A percentile compares a stretch with the other conserved stretches of the same genome.
phyloP scores from a whole-genome alignment of 2,113 vertebrate species.

The Oryzias curvinotus region DNA sequence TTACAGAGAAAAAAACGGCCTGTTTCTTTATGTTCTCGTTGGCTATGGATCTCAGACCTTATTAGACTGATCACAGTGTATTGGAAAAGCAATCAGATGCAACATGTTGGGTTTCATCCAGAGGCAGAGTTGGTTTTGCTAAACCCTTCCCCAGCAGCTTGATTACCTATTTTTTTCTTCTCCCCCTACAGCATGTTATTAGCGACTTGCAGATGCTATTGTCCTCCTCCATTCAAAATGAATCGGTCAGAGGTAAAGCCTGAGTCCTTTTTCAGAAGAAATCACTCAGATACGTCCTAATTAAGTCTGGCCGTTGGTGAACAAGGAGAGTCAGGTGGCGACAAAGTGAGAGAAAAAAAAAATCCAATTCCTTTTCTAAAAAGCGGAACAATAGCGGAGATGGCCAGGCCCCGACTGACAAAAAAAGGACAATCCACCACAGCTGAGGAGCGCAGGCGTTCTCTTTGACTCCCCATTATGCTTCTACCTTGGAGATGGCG shows the following conservation, averaged over 20 bases:
- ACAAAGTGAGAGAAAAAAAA: constrained; percentile 29
- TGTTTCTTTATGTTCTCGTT: constrained; percentile 13
- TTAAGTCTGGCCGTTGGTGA: constrained; percentile 62
- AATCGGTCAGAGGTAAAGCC: constrained; percentile 60
- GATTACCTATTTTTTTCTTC: constrained; percentile 48
- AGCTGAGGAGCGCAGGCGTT: constrained; percentile 66
- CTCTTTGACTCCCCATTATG: constrained; percentile 75
- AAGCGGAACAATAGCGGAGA: constrained; percentile 67
- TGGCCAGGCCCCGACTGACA: constrained; percentile 61
- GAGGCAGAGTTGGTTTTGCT: constrained; percentile 28
- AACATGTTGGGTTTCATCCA: constrained; percentile 32
- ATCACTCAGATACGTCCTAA: constrained; percentile 71
- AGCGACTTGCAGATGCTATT: constrained; percentile 42
- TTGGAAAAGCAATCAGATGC: constrained; percentile 27
- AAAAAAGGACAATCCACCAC: constrained; percentile 67
- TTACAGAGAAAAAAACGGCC: constrained; percentile 9
- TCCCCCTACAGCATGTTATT: constrained; percentile 30
- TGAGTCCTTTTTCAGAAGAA: constrained; percentile 64
- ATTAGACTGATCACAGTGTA: constrained; percentile 21
- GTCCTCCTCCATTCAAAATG: constrained; percentile 50
- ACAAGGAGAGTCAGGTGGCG: constrained; percentile 30
- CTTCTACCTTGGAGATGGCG: constrained; percentile 70
- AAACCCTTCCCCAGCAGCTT: constrained; percentile 26
- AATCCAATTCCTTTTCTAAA: constrained; percentile 72
- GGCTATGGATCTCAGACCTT: constrained; percentile 21